These are phyloP conservation scores for Pavo muticus DNA, from an alignment of 2,113 vertebrate species.

Conservation along the genomic window DNA sequence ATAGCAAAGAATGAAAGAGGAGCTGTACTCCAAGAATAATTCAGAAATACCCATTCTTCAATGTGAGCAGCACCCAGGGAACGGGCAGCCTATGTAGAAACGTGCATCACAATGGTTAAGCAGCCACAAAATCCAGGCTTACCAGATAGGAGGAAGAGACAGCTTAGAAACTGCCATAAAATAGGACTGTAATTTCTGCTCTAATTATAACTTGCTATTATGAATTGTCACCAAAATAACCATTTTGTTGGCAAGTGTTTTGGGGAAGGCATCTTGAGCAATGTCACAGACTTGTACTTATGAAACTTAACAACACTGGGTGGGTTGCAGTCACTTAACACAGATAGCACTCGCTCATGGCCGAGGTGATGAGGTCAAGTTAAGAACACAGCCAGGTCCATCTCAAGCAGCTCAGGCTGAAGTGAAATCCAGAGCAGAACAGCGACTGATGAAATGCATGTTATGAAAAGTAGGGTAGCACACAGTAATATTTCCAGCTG, in stretches of 20 bases:
- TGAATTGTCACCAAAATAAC: not conserved
- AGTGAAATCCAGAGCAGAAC: not conserved
- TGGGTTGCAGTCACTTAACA: not conserved
- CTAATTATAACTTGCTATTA: not conserved
- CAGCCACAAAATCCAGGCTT: not conserved
- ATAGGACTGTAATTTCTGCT: not conserved
- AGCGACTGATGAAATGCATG: not conserved
- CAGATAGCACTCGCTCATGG: not conserved
- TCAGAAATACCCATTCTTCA: not conserved
- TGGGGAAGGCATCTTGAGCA: not conserved
- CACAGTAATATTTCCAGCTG: constrained; percentile 31
- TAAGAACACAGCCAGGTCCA: not conserved
- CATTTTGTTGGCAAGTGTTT: not conserved
- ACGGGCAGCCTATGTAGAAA: not conserved
- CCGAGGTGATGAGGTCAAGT: not conserved
- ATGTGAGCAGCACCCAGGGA: not conserved
- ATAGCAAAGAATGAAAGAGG: not conserved
- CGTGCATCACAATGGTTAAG: not conserved
- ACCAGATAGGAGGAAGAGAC: not conserved
- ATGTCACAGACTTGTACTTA: not conserved
- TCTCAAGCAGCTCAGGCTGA: not conserved
- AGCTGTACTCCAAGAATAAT: not conserved
- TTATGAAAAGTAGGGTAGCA: not conserved
- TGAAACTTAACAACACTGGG: not conserved
- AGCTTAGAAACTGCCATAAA: not conserved